Evolutionary conservation across 2,113 vertebrate species (phyloP), one percentile per base, ranked within the genome.

Genomic region (Sapajus apella): DNA sequence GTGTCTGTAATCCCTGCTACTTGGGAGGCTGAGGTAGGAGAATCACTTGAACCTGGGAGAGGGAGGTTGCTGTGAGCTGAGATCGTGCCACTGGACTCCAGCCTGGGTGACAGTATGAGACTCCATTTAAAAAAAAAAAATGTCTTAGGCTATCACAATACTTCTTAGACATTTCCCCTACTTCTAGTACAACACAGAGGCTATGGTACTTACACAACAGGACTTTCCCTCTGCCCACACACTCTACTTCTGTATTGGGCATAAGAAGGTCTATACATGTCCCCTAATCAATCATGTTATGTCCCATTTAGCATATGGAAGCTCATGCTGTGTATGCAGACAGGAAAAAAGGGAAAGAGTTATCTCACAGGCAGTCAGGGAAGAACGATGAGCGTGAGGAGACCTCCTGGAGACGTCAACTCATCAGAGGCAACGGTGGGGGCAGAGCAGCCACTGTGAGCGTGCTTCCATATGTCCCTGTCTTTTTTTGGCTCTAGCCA

Each of bases 391-490:
- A 20, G 32, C 52, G 9, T 13, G 7, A 55, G 30, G 27, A 89
- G 75, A 66, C 8, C 55, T 52, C 8, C 35, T 27, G 8, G 32
- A 79, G 56, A 27, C 58, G 52, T 77, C 12, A 8, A 0, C 35
- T 87, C 37, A 2, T 32, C 47, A 8, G 9, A 73, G 37, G 9
- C 40, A 73, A 16, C 32, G 30, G 2, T 43, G 7, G 18, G 56
- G 64, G 43, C 61, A 40, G 47, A 68, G 32, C 4, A 76, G 83
- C 50, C 2, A 1, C 16, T 43, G 1, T 23, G 66, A 52, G 32
- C 0, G 0, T 27, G 50, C 4, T 13, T 64, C 58, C 23, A 4
- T 2, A 3, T 12, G 11, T 50, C 61, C 2, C 3, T 32, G 81
- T 58, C 89, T 45, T 68, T n/a, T 96, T 93, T 58, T 7, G 30